Evolutionary conservation across 1,140 invertebrate genomes (phyloP), one percentile per base, ranked within the genome.

Genomic region (Halictus rubicundus): DNA sequence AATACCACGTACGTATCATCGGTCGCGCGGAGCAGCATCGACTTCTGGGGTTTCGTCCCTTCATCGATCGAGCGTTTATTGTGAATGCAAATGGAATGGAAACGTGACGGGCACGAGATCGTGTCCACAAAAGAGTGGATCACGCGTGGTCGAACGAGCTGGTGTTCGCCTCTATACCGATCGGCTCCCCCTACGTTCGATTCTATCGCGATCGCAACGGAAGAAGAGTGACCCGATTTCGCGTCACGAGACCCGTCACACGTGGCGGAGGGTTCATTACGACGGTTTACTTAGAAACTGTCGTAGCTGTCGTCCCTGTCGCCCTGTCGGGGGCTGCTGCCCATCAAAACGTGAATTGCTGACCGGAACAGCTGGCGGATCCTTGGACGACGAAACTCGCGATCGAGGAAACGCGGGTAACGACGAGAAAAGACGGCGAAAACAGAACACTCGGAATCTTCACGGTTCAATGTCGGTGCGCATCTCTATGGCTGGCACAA

Each of bases 191-290:
- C 14, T 21, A 23, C 5, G 19, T 75, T 77, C 52, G 32, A 61
- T 76, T 74, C 37, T 2, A 49, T 25, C 10, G 59, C 39, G 49
- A 52, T 66, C 57, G 42, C 37, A 46, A 21, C 21, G 27, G 39
- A 19, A n/a, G 54, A 63, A 9, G 16, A 72, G 60, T 64, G 68
- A 83, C 71, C 81, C 65, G 60, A 74, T 82, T 82, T 66, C 49
- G 16, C 27, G 16, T 37, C 42, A 52, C 57, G 71, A 70, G 60
- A 32, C 61, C 66, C 70, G 60, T 39, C 21, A 68, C 66, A 46
- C 69, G 54, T 19, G 64, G 7, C 39, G 39, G 25, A 84, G 64
- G 61, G 71, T 83, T 83, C 76, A 71, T 84, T 84, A 83, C 39
- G 63, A 75, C 27, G 63, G 68, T 68, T 71, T 68, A 54, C 39